phyloP scores from a whole-genome alignment of 1,140 invertebrate species.

The Calosoma granatense region DNA sequence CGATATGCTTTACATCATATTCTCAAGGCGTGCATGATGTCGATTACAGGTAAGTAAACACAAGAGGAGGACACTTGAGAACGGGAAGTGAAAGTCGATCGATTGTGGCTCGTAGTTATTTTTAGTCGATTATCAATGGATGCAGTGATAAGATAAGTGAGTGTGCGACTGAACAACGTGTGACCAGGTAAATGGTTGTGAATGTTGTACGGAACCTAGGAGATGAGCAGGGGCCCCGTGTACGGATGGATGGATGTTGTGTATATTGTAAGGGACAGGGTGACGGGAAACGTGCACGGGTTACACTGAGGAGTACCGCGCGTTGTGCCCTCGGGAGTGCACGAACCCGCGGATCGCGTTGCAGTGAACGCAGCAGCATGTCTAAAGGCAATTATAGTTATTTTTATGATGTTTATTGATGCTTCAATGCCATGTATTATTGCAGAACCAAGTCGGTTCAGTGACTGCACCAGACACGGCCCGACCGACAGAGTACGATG shows the following conservation, averaged over 20 bases:
- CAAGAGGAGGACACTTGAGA: not conserved
- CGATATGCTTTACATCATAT: too few relatives aligned
- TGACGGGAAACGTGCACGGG: too few relatives aligned
- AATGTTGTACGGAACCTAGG: not conserved
- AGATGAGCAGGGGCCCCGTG: not conserved
- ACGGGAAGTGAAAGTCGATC: not conserved
- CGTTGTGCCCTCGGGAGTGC: not conserved
- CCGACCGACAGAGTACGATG: not conserved
- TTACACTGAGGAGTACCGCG: too few relatives aligned
- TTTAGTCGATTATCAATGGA: not conserved
- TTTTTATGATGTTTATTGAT: slow-evolving; percentile 8
- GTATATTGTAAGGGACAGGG: not conserved
- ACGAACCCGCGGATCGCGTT: not conserved
- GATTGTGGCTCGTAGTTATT: not conserved
- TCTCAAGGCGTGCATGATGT: too few relatives aligned
- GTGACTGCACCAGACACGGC: slow-evolving; percentile 5
- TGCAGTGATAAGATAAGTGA: too few relatives aligned
- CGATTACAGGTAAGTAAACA: too few relatives aligned
- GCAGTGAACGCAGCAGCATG: not conserved
- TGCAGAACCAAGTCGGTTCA: slow-evolving; percentile 6
- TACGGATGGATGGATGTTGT: not conserved
- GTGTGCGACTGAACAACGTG: not conserved
- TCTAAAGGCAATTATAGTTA: slow-evolving; percentile 6
- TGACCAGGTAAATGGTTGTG: not conserved
- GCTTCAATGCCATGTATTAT: slow-evolving; percentile 9